phyloP scores from a whole-genome alignment of 2,113 vertebrate genomes.

The Tetraodon nigroviridis region DNA sequence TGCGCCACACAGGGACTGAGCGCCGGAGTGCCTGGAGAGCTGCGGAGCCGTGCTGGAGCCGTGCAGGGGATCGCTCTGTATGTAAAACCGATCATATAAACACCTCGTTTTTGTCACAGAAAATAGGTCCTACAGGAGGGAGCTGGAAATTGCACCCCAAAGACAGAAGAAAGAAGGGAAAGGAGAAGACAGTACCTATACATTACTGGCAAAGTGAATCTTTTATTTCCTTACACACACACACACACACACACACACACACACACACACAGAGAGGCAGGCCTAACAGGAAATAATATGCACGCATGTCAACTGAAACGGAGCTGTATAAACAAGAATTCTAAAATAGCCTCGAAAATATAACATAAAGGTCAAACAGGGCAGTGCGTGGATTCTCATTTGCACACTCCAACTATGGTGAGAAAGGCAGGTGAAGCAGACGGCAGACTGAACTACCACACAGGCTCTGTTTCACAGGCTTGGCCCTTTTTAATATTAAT shows the following conservation, averaged over 20 bases:
- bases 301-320: constrained; percentile 63
- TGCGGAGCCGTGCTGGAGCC: constrained; percentile 29
- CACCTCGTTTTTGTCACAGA: constrained; percentile 70
- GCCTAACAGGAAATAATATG: constrained; percentile 67
- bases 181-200: constrained; percentile 1
- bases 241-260: constrained; percentile 2
- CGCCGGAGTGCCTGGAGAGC: constrained; percentile 45
- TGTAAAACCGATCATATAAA: constrained; percentile 76
- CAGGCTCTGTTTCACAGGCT: constrained; percentile 50
- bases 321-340: constrained; percentile 72
- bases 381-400: constrained; percentile 63
- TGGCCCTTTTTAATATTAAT: constrained; percentile 69
- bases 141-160: constrained; percentile 73
- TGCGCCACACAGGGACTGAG: constrained; percentile 69
- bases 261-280: constrained; percentile 22
- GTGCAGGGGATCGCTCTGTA: constrained; percentile 61
- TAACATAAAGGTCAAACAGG: constrained; percentile 65
- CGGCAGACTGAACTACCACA: constrained; percentile 36
- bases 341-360: constrained; percentile 66
- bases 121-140: constrained; percentile 75
- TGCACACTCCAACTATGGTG: constrained; percentile 43
- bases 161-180: constrained; percentile 51
- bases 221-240: constrained; percentile 1
- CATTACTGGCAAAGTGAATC: constrained; percentile 30
- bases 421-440: constrained; percentile 52